Evolutionary conservation across 2,888 invertebrate genomes (phyloP), one percentile per base, ranked within the genome.

Genomic region (Ormia ochracea): DNA sequence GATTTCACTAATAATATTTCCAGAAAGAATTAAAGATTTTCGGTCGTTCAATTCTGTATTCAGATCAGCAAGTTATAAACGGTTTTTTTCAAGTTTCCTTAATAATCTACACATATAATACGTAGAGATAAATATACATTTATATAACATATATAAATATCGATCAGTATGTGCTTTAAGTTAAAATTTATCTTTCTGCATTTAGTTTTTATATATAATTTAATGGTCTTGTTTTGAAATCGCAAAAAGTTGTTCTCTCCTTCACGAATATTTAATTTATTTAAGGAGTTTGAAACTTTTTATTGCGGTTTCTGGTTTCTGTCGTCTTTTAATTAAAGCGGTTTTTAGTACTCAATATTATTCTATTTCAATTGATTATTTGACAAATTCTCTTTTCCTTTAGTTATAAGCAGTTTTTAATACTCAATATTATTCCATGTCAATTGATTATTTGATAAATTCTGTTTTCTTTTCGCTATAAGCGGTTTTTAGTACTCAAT

Each of bases 321-420:
- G 19, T 41, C 1, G 21, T 23, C 1, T 12, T 21, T 36, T n/a
- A n/a, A 6, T 10, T 41, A 50, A 26, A 31, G 23, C 21, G 50
- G 50, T 17, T 12, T 45, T 45, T 19, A 19, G 65, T 65, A 65
- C 65, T 65, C 65, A 65, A 65, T 63, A 50, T 33, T 36, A 26
- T 41, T 33, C 14, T 4, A 17, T 38, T 50, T 38, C 2, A 38
- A 38, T 65, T 52, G 36, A 38, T 26, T 38, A 59, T 23, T 38
- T n/a, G n/a, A n/a, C n/a, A n/a, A n/a, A n/a, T n/a, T n/a, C n/a
- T n/a, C n/a, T n/a, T n/a, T n/a, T n/a, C n/a, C n/a, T n/a, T n/a
- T n/a, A n/a, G n/a, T n/a, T n/a, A n/a, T n/a, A n/a, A n/a, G n/a
- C n/a, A n/a, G n/a, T n/a, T n/a, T n/a, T n/a, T n/a, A n/a, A n/a